phyloP scores from a whole-genome alignment of 2,888 invertebrate species.

The Brenthis ino region DNA sequence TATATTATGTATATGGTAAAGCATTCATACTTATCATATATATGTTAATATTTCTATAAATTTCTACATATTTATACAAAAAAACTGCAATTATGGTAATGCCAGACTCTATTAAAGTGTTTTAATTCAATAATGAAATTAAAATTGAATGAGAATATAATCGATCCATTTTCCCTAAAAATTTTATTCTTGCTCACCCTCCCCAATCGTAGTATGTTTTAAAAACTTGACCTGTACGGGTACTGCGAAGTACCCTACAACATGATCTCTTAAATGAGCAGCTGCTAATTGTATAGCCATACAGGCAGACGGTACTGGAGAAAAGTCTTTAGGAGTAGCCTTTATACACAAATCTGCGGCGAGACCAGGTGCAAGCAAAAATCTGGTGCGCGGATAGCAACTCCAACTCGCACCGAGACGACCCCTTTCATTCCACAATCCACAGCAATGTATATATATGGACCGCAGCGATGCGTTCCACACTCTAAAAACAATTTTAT shows the following conservation, averaged over 20 bases:
- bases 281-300: slow-evolving; percentile 58
- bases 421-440: slow-evolving; percentile 57
- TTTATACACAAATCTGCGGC: slow-evolving; percentile 48
- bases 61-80: no score
- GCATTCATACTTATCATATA: no score
- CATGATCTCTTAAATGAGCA: slow-evolving; percentile 58
- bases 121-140: no score
- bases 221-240: slow-evolving; percentile 58
- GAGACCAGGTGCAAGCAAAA: slow-evolving; percentile 61
- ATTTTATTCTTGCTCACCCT: slow-evolving; percentile 29
- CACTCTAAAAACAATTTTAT: slow-evolving; percentile 49
- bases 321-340: slow-evolving; percentile 51
- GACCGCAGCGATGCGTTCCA: slow-evolving; percentile 54
- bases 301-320: slow-evolving; percentile 49
- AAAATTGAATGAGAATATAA: no score
- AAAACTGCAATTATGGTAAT: no score
- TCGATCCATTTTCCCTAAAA: not conserved
- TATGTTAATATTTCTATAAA: no score
- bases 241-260: slow-evolving; percentile 57
- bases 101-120: no score
- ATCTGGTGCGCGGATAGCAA: slow-evolving; percentile 58
- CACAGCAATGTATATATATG: slow-evolving; percentile 59
- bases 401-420: slow-evolving; percentile 61
- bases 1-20: not conserved
- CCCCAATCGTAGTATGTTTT: slow-evolving; percentile 46